Conservation (phyloP, 2,113 vertebrate genomes). For the Phoenicopterus ruber region DNA sequence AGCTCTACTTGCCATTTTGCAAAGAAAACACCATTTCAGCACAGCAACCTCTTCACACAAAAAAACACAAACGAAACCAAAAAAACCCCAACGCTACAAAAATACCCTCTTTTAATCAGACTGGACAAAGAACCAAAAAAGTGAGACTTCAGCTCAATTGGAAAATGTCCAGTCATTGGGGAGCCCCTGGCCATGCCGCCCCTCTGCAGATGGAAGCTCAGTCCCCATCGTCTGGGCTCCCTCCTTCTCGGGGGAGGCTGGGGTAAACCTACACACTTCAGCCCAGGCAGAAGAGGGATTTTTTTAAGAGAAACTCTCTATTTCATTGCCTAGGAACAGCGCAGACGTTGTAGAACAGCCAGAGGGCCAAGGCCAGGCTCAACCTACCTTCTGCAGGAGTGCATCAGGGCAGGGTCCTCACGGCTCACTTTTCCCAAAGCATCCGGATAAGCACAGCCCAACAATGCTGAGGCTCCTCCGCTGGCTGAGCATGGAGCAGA, state of each 20-base stretch:
- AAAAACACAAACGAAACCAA: too few relatives aligned
- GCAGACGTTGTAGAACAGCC: not conserved
- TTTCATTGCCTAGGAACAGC: not conserved
- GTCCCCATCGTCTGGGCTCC: rapidly evolving
- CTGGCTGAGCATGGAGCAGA: not conserved
- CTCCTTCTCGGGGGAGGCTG: not conserved
- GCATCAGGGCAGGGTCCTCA: not conserved
- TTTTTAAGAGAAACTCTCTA: not conserved
- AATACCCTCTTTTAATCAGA: not conserved
- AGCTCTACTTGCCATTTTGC: rapidly evolving
- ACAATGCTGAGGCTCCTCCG: not conserved
- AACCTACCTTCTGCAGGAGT: not conserved
- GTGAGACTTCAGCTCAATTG: not conserved
- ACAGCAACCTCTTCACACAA: not conserved
- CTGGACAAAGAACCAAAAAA: not conserved
- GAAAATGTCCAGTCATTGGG: rapidly evolving
- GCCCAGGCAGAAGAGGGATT: not conserved
- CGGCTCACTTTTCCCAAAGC: not conserved
- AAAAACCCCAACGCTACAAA: not conserved
- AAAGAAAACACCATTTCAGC: not conserved
- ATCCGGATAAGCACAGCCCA: not conserved
- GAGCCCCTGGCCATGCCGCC: not conserved
- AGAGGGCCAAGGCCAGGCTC: not conserved
- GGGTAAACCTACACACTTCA: not conserved
- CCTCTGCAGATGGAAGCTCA: not conserved